Percentiles rank a stretch among this genome's conserved stretches.
phyloP scores from a whole-genome alignment of 2,113 vertebrate species.

The Pomatorhinus ruficollis region DNA sequence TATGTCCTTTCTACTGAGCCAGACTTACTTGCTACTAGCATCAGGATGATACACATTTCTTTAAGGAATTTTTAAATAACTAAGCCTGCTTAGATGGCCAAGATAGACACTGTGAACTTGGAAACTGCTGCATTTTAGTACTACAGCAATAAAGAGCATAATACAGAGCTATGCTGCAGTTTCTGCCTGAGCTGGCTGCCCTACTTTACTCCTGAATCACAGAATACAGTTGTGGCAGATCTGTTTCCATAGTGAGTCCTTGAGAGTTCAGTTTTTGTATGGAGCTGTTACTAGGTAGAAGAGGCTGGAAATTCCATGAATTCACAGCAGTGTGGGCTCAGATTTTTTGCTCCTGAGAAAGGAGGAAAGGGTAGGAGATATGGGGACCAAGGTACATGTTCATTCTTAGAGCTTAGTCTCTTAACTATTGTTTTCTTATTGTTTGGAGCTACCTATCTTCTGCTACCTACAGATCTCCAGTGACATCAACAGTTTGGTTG shows the following conservation, averaged over 20 bases:
- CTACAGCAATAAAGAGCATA: not conserved
- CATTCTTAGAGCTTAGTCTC: not conserved
- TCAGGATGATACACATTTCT: not conserved
- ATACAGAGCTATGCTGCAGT: not conserved
- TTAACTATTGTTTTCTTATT: not conserved
- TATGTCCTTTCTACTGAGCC: not conserved
- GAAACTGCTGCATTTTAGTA: not conserved
- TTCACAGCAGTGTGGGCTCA: not conserved
- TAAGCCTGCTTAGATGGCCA: not conserved
- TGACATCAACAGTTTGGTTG: not conserved
- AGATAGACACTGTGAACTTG: not conserved
- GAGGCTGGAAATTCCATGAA: not conserved
- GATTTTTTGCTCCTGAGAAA: not conserved
- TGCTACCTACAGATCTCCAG: not conserved
- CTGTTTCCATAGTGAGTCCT: constrained; percentile 23
- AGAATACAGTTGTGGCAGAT: not conserved
- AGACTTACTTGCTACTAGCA: not conserved
- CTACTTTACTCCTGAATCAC: not conserved
- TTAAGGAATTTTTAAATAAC: not conserved
- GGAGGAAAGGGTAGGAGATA: not conserved
- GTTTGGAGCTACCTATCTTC: not conserved
- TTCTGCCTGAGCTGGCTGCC: not conserved
- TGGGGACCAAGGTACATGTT: accelerated
- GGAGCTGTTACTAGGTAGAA: not conserved
- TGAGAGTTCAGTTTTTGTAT: not conserved